Conservation (phyloP, 1,140 invertebrate species). For the Camponotus vicinus region DNA sequence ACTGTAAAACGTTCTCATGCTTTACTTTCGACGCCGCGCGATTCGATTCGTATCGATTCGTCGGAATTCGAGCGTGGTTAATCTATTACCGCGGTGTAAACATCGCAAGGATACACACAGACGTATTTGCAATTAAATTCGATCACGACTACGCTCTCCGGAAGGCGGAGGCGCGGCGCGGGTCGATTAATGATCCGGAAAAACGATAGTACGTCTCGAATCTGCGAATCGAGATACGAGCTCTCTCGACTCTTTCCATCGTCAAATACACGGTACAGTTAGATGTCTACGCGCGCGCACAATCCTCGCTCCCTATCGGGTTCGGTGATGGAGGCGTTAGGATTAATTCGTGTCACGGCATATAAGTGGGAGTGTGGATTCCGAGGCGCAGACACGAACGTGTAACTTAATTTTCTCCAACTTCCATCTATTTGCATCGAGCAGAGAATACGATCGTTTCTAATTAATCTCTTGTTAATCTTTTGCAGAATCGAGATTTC, state of each 20-base stretch:
- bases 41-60: conserved; percentile 66
- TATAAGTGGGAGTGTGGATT: conserved; percentile 45
- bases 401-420: conserved; percentile 48
- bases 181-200: conserved; percentile 81
- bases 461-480: conserved; percentile 53
- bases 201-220: conserved; percentile 74
- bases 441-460: conserved; percentile 33
- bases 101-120: conserved; percentile 70
- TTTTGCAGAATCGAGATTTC: conserved; percentile 28
- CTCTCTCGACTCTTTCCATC: conserved; percentile 24
- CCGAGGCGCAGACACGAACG: conserved; percentile 17
- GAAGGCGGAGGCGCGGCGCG: conserved; percentile 63
- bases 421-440: conserved; percentile 50
- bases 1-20: conserved; percentile 31
- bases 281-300: conserved; percentile 9
- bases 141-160: conserved; percentile 76
- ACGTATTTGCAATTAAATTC: conserved; percentile 82
- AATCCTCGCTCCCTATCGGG: conserved; percentile 25
- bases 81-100: conserved; percentile 74
- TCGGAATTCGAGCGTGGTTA: conserved; percentile 55
- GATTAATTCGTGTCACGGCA: conserved; percentile 66
- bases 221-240: conserved; percentile 47
- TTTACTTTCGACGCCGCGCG: not conserved
- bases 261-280: conserved; percentile 24
- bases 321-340: conserved; percentile 55